A percentile compares a stretch with the other conserved stretches of the same genome.
Conservation (phyloP, 2,797 vertebrate genomes). For the Malurus leucopterus region DNA sequence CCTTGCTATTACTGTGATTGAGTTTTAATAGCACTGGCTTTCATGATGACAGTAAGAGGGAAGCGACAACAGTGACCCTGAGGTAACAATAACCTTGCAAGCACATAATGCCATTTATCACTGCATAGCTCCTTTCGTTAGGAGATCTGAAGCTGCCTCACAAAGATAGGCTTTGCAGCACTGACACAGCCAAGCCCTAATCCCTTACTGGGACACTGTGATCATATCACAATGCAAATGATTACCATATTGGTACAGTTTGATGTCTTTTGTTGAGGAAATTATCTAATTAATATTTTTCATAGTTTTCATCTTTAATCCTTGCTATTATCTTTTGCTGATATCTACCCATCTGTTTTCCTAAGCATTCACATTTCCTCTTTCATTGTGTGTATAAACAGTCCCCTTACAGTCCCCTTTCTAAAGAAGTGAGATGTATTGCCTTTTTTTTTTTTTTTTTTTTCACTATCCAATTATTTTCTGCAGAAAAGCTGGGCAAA, state of each 20-base stretch:
- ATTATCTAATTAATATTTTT: conserved; percentile 45
- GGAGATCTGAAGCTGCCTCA: conserved; percentile 35
- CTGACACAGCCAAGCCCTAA: background rate
- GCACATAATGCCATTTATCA: conserved; percentile 30
- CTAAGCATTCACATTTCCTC: background rate
- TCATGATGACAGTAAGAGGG: background rate
- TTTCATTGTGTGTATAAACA: background rate
- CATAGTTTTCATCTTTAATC: conserved; percentile 33
- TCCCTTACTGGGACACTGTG: conserved; percentile 1
- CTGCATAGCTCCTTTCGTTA: conserved; percentile 28
- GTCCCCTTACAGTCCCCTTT: background rate
- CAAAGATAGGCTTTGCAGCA: background rate
- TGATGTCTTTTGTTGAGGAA: conserved; percentile 30
- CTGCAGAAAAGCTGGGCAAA: background rate
- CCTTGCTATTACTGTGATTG: background rate
- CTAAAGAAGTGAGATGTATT: background rate
- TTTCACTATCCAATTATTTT: background rate
- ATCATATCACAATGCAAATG: conserved; percentile 12
- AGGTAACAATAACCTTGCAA: conserved; percentile 33
- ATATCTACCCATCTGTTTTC: conserved; percentile 25
- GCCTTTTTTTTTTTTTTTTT: background rate
- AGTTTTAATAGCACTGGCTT: background rate
- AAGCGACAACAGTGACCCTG: conserved; percentile 25
- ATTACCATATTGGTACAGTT: conserved; percentile 16
- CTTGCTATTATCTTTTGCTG: background rate